Evolutionary conservation across 2,888 invertebrate species (phyloP).

Genomic region (Machimus rusticus): DNA sequence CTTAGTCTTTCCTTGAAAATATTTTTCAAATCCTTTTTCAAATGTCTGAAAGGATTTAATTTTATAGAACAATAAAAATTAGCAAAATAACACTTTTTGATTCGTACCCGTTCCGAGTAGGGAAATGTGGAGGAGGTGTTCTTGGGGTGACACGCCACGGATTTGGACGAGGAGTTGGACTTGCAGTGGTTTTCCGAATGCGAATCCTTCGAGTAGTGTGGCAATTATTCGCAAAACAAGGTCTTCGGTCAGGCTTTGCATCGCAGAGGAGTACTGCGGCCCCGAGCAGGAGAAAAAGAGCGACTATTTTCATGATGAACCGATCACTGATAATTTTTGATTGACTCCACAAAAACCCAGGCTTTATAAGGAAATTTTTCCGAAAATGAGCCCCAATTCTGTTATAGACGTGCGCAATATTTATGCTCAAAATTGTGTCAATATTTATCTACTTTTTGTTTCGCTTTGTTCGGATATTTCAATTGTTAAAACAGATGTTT

Average conservation of each 20-base stretch:
- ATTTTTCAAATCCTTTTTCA: background rate
- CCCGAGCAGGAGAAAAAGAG: background rate
- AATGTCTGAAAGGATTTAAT: too few species aligned
- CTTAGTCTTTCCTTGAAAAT: background rate
- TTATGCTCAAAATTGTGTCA: background rate
- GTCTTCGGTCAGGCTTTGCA: background rate
- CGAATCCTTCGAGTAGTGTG: background rate
- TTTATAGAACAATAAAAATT: too few species aligned
- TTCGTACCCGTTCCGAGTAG: background rate
- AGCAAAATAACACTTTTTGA: too few species aligned
- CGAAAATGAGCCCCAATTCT: too few species aligned
- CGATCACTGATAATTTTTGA: background rate
- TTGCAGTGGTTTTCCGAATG: background rate
- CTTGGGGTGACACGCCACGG: background rate
- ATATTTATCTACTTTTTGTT: background rate
- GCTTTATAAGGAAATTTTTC: background rate
- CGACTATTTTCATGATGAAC: background rate
- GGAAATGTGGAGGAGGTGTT: background rate
- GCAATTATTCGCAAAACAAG: background rate
- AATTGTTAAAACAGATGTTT: background rate
- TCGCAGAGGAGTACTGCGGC: background rate
- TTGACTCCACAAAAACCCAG: background rate
- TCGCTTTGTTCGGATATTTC: background rate
- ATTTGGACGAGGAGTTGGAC: background rate
- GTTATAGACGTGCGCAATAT: background rate